Base-by-base conservation (phyloP, 2,797 vertebrate genomes). In the Gephyroberyx darwinii region DNA sequence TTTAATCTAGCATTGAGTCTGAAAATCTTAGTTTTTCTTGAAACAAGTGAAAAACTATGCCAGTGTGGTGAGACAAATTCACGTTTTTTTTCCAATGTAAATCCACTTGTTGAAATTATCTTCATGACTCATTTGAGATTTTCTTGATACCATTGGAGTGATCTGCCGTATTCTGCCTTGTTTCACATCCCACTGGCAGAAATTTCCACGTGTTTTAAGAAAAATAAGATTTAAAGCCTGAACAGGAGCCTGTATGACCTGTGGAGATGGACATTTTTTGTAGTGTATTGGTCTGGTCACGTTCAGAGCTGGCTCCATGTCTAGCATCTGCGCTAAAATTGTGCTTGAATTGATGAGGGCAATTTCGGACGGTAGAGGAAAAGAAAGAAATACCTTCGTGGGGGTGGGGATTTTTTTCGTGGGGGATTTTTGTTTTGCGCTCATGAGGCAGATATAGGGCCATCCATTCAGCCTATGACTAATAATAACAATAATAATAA, bases 281-380 rank as follows among this genome's bases (percentile, higher is more conserved):
- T 58, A 73, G 71, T 66, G 65, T 72, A 61, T 84, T 74, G 66
- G 74, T 83, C 93, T 93, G 91, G 78, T 94, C 92, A 92, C 90
- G 89, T 94, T 94, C 89, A 92, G 75, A 76, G 77, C 65, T 80
- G 86, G 69, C 83, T 90, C 74, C 73, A 80, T 63, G 93, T 94
- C 92, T 47, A 54, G 86, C 93, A 92, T 94, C 87, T 90, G 90
- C 86, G 85, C 92, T 87, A 62, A 87, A 93, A 93, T 92, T 92
- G 92, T 75, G 90, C 88, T 87, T 91, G 90, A 95, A 96, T 94
- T 95, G 95, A 95, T 95, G 94, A 94, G 93, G 91, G 92, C 91
- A 93, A 95, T 96, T 96, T 94, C 75, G 88, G 80, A 78, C 78
- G 69, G 84, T 58, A 84, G 83, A 78, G 60, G 51, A 57, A 58